Conservation (phyloP, 2,113 vertebrate genomes). For the Oreocharis arfaki region DNA sequence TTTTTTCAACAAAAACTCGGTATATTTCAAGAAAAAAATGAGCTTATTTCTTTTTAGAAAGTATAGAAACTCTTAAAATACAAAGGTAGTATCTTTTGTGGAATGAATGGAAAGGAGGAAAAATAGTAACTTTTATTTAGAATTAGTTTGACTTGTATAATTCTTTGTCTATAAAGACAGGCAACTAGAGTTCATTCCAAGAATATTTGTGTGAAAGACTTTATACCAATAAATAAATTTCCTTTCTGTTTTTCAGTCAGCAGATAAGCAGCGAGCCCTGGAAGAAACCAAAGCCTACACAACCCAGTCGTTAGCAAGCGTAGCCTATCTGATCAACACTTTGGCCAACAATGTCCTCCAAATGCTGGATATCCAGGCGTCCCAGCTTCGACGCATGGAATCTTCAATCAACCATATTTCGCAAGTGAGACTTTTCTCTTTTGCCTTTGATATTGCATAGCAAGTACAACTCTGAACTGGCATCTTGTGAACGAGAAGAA, state of each 20-base stretch:
- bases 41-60: background rate
- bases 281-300: constrained; percentile 99
- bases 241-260: constrained; percentile 73
- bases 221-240: background rate
- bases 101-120: background rate
- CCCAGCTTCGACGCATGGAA: constrained; percentile 97
- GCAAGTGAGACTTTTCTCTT: constrained; percentile 77
- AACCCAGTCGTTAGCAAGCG: constrained; percentile 95
- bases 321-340: constrained; percentile 98
- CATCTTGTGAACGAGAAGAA: background rate
- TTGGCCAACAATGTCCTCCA: constrained; percentile 99
- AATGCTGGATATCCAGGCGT: constrained; percentile 98
- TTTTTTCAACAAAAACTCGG: background rate
- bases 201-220: background rate
- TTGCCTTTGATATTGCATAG: background rate
- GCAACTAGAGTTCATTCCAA: background rate
- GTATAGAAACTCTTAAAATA: background rate
- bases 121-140: background rate
- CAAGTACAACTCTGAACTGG: background rate
- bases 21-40: background rate
- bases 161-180: background rate
- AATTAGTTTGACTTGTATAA: background rate
- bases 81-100: background rate
- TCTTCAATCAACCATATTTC: constrained; percentile 99
- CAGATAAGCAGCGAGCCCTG: constrained; percentile 94